phyloP scores from a whole-genome alignment of 2,113 vertebrate genomes.

The Ammospiza nelsoni region DNA sequence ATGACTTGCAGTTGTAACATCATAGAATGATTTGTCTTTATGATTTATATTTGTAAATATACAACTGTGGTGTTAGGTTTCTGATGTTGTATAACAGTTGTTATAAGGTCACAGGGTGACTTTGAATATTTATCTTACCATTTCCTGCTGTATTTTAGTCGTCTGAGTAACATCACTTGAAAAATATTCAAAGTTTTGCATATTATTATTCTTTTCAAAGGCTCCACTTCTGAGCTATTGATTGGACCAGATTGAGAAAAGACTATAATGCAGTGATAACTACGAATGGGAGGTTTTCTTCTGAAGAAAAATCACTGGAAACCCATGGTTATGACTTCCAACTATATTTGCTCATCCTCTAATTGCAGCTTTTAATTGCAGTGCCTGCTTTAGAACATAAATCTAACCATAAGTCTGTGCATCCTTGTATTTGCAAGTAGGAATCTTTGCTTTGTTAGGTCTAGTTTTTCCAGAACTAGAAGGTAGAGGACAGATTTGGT shows the following conservation, averaged over 20 bases:
- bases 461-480: neutral
- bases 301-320: neutral
- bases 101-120: neutral
- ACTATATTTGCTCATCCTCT: neutral
- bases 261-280: rapidly evolving
- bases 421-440: neutral
- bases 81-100: neutral
- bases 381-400: neutral
- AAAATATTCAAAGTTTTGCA: neutral
- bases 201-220: neutral
- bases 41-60: neutral
- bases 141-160: neutral
- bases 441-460: neutral
- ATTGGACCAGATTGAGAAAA: neutral
- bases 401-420: neutral
- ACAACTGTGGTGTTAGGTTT: neutral
- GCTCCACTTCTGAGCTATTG: neutral
- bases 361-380: neutral
- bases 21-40: neutral
- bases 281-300: neutral
- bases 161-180: neutral
- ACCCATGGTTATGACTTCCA: neutral
- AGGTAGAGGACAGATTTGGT: neutral
- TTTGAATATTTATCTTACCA: neutral
- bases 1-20: neutral